phyloP scores from a whole-genome alignment of 1,140 invertebrate species.

The Pogonus chalceus region DNA sequence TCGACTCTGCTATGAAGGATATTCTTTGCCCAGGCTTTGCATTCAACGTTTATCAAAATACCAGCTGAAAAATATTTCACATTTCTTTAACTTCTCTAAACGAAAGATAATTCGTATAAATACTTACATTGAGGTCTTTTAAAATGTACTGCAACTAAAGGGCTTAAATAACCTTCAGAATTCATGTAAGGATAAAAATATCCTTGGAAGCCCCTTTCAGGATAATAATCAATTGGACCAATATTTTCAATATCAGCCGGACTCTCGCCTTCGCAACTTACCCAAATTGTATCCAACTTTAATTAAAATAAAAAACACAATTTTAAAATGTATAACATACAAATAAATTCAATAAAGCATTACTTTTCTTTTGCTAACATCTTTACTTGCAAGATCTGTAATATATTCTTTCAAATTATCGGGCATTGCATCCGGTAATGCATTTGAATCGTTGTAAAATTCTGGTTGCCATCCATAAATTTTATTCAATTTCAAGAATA shows the following conservation, averaged over 20 bases:
- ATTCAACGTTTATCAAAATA: slow-evolving; percentile 88
- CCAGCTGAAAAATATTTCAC: slow-evolving; percentile 63
- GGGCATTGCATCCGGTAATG: slow-evolving; percentile 37
- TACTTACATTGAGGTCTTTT: slow-evolving; percentile 63
- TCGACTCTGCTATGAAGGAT: slow-evolving; percentile 78
- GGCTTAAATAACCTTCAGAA: slow-evolving; percentile 74
- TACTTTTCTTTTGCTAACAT: too few relatives aligned
- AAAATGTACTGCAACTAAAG: slow-evolving; percentile 79
- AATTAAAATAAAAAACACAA: too few relatives aligned
- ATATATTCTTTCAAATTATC: slow-evolving; percentile 50
- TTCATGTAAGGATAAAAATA: slow-evolving; percentile 76
- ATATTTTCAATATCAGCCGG: slow-evolving; percentile 82
- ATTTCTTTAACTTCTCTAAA: too few relatives aligned
- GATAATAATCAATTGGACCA: slow-evolving; percentile 64
- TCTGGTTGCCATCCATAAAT: slow-evolving; percentile 36
- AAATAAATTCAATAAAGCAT: too few relatives aligned
- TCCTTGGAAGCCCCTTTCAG: slow-evolving; percentile 64
- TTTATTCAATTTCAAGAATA: slow-evolving; percentile 55
- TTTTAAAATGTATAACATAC: too few relatives aligned
- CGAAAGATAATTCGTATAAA: background rate
- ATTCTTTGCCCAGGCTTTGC: slow-evolving; percentile 92
- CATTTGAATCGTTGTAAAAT: slow-evolving; percentile 27
- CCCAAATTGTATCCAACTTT: slow-evolving; percentile 69
- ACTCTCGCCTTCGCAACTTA: slow-evolving; percentile 82
- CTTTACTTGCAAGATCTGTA: slow-evolving; percentile 27